These are phyloP conservation scores for Drosophila sucinea DNA, from an alignment of 1,140 invertebrate species.

Conservation along the genomic window DNA sequence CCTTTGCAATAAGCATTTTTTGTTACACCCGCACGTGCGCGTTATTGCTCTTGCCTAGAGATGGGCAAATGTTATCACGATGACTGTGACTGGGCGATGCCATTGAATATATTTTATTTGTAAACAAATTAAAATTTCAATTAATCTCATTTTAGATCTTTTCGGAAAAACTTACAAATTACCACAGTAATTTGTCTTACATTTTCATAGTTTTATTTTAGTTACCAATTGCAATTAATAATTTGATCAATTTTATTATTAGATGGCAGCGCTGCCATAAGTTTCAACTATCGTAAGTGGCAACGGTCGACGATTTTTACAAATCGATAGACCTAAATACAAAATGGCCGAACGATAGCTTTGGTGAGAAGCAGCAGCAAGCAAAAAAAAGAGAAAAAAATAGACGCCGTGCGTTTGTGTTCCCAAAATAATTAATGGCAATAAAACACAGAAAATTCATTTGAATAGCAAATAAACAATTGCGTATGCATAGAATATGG, in stretches of 20 bases:
- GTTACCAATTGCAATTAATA: not conserved
- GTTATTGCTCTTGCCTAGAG: conserved; percentile 14
- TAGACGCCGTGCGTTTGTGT: conserved; percentile 64
- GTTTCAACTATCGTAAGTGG: not conserved
- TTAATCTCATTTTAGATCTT: no score
- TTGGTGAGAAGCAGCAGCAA: conserved; percentile 66
- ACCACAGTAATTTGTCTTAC: no score
- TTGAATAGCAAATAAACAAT: conserved; percentile 54
- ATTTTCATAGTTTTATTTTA: no score
- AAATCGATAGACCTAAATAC: conserved; percentile 37
- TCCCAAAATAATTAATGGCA: conserved; percentile 50
- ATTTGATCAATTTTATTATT: not conserved
- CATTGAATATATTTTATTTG: no score
- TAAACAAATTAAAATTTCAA: no score
- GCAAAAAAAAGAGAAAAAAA: conserved; percentile 66
- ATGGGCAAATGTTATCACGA: not conserved
- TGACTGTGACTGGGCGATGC: not conserved
- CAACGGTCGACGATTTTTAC: not conserved
- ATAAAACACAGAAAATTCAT: conserved; percentile 50
- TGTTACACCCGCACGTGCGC: conserved; percentile 46
- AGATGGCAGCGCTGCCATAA: not conserved
- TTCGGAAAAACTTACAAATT: no score
- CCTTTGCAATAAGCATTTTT: conserved; percentile 42
- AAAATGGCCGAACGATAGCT: conserved; percentile 71
- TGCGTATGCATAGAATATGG: conserved; percentile 23